Evolutionary conservation across 2,113 vertebrate genomes (phyloP).

Genomic region (Theristicus caerulescens): DNA sequence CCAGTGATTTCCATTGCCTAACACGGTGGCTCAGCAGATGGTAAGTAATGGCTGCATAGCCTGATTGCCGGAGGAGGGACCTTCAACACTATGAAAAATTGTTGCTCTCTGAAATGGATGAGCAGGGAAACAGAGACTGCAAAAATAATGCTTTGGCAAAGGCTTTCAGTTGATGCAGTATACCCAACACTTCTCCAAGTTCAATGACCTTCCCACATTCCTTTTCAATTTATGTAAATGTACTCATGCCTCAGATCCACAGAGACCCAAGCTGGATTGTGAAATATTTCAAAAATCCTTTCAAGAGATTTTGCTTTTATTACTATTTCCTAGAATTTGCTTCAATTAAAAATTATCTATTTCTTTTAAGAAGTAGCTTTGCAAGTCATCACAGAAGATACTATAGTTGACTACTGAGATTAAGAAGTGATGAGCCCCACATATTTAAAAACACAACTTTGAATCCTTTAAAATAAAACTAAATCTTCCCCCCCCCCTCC

Average conservation of each 20-base stretch:
- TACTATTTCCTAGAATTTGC: not conserved
- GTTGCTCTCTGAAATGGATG: not conserved
- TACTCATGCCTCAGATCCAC: not conserved
- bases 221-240: not conserved
- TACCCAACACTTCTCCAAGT: not conserved
- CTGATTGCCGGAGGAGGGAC: not conserved
- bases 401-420: not conserved
- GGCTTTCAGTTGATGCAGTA: not conserved
- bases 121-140: not conserved
- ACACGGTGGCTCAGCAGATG: not conserved
- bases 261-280: not conserved
- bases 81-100: not conserved
- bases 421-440: not conserved
- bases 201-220: not conserved
- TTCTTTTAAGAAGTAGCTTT: not conserved
- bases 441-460: not conserved
- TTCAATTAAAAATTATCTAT: not conserved
- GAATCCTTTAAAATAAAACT: not conserved
- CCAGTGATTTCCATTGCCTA: not conserved
- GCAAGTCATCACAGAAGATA: not conserved
- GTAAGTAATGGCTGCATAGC: not conserved
- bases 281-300: not conserved
- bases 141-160: not conserved
- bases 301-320: not conserved
- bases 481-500: accelerated